Base-by-base conservation (phyloP, 2,797 vertebrate genomes). In the Scleropages formosus region DNA sequence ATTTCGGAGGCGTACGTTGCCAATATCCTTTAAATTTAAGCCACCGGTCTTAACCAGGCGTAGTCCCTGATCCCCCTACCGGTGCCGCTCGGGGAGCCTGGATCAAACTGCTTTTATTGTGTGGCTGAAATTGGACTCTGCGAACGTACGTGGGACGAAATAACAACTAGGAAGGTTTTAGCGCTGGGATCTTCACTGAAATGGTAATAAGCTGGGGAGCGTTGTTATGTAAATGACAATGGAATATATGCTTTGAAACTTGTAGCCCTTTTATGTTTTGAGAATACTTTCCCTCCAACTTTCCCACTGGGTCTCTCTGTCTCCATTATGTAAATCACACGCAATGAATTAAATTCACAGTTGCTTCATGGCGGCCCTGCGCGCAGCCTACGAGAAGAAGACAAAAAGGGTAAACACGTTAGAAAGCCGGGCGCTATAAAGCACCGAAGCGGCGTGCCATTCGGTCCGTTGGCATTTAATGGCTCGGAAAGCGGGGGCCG, bases 41-140 rank as follows among this genome's bases (percentile, higher is more conserved):
- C 39, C 31, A 39, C 31, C 6, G 20, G 49, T 70, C 47, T 49
- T 24, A 56, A 24, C 67, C 67, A 56, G 53, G 67, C 26, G 49
- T 20, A 31, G 39, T 39, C 31, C 31, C 31, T 39, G 31, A 2
- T 39, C 39, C 31, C 31, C 27, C 67, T n/a, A 24, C 22, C n/a
- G 20, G 47, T 68, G 47, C 56, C 15, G 39, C 31, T 39, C 31
- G 6, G n/a, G 31, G 31, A 39, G 83, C 79, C 72, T 79, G 82
- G 86, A 90, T 91, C 87, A 90, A 90, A 90, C 85, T 73, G 7
- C 56, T 31, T 26, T 78, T 82, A 87, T 84, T 87, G 84, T 87
- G 79, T 79, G 80, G 73, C 79, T 81, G 85, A 85, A 88, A 89
- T 88, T 87, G 87, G 84, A 87, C 85, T 82, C 68, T 79, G 76